These are phyloP conservation scores for Cheilosia vulpina DNA, from an alignment of 2,888 invertebrate species.

Conservation along the genomic window DNA sequence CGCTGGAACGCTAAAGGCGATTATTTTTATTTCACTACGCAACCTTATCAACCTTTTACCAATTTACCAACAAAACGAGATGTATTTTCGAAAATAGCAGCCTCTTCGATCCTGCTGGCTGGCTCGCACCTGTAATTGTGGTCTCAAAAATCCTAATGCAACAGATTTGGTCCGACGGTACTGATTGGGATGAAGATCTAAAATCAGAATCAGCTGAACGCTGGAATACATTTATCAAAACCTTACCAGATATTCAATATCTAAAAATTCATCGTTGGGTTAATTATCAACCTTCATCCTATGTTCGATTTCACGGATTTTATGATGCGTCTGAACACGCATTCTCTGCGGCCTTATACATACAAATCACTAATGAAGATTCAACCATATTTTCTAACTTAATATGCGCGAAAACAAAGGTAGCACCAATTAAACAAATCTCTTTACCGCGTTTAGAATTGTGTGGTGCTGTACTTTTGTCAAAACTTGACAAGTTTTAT, in stretches of 20 bases:
- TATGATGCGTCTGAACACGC: not conserved
- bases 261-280: constrained; percentile 2
- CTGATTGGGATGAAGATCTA: constrained; percentile 37
- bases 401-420: too few relatives aligned
- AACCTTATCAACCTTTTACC: not conserved
- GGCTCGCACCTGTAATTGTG: constrained; percentile 56
- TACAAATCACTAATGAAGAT: not conserved
- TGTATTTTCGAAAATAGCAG: constrained; percentile 53
- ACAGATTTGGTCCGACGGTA: constrained; percentile 39
- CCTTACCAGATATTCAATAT: not conserved
- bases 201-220: not conserved
- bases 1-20: constrained; percentile 56
- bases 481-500: not conserved
- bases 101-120: constrained; percentile 58
- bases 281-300: too few relatives aligned
- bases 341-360: not conserved
- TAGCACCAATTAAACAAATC: too few relatives aligned
- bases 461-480: not conserved
- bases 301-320: not conserved
- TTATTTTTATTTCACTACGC: constrained; percentile 46
- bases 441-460: too few relatives aligned
- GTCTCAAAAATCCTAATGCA: constrained; percentile 62
- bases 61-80: constrained; percentile 39
- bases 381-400: not conserved
- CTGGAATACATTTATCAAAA: not conserved